Evolutionary conservation across 2,888 invertebrate genomes (phyloP), one percentile per base, ranked within the genome.

Genomic region (Tetropium fuscum): DNA sequence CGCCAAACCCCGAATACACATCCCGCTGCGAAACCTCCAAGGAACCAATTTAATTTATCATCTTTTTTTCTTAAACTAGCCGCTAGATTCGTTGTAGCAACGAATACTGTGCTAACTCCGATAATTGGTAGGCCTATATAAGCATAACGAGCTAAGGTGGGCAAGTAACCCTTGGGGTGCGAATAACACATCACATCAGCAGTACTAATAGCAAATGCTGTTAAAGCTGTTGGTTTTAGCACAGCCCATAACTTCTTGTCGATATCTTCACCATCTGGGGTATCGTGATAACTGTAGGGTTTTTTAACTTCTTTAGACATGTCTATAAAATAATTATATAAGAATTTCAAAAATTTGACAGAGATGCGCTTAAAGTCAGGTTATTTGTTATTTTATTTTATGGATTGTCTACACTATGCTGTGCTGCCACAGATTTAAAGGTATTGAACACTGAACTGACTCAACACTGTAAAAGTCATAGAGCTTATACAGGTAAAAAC

Each of bases 231-330:
- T 70, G 86, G 86, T 80, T 88, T 89, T 41, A 86, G 81, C 1
- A 86, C 82, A 2, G 84, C 85, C 72, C 87, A 81, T 32, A 89
- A 77, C 81, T 93, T 93, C 60, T 87, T 84, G 56, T 85, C 78
- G 27, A 88, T 83, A 74, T 91, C 90, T 43, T 88, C 76, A 5
- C 92, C 92, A 58, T 92, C 91, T 0, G 92, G 91, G 22, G 88
- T 83, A 73, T 90, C 89, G 75, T 88, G 90, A 76, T 88, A 88
- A 44, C 80, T 77, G 63, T 83, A 84, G 15, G 68, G 53, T 54
- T 68, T 77, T 38, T 34, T n/a, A 54, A 45, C 19, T 49, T 62
- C 58, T 62, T 47, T 16, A 18, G 63, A 22, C 59, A 58, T 66
- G 44, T 58, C 40, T 54, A 20, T 6, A 7, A 1, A 10, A 6